Percentiles rank a stretch among this genome's conserved stretches.
Conservation (phyloP, 2,888 invertebrate genomes). For the Ophraella communa region DNA sequence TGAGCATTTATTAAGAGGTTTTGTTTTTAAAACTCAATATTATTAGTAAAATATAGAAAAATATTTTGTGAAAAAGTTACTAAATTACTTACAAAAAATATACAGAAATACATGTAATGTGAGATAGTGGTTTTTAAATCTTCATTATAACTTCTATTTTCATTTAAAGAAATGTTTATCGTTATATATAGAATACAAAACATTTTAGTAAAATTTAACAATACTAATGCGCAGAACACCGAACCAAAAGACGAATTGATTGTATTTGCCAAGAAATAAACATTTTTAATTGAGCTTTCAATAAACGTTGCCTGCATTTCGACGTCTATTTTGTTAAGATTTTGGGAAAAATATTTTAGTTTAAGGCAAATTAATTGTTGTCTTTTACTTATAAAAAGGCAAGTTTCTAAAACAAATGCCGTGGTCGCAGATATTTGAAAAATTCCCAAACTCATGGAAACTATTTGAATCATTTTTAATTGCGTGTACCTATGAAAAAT, state of each 20-base stretch:
- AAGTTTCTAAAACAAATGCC: neutral
- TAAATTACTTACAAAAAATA: neutral
- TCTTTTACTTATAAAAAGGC: neutral
- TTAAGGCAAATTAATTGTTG: neutral
- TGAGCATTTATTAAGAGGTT: too few relatives aligned
- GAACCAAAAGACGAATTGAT: neutral
- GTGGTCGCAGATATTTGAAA: neutral
- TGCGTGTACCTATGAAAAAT: neutral
- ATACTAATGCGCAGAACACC: neutral
- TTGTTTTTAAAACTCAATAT: too few relatives aligned
- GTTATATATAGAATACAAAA: neutral
- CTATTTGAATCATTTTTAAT: neutral
- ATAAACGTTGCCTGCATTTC: neutral
- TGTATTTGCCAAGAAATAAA: neutral
- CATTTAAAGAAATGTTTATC: neutral
- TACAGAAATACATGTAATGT: neutral
- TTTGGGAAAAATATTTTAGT: neutral
- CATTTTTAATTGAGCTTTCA: neutral
- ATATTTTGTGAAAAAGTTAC: neutral
- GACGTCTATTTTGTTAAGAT: neutral
- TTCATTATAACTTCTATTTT: neutral
- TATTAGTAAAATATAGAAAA: too few relatives aligned
- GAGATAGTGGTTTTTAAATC: neutral
- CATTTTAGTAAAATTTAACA: neutral
- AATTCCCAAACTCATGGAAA: neutral